A percentile compares a stretch with the other conserved stretches of the same genome.
These are phyloP conservation scores for Umimayanthus chanpuru DNA, from an alignment of 92 coral and sea anemone genomes.

Conservation along the genomic window DNA sequence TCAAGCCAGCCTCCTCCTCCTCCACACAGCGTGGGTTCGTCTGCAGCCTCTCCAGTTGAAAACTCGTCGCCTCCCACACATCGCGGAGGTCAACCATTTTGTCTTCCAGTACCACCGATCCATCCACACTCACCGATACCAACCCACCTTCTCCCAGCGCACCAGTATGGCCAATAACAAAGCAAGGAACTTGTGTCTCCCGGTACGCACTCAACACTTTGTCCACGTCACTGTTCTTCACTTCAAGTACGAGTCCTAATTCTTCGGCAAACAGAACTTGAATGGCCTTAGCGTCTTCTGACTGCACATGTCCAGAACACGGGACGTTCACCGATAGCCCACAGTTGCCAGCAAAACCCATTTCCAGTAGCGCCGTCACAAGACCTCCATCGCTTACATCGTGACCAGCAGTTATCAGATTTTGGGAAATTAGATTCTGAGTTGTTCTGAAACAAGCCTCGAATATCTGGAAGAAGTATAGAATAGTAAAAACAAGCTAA, in stretches of 20 bases:
- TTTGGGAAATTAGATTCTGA: slow-evolving; percentile 76
- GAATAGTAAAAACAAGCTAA: background rate
- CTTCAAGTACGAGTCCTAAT: slow-evolving; percentile 89
- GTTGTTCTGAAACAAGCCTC: slow-evolving; percentile 79
- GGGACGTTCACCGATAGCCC: slow-evolving; percentile 75
- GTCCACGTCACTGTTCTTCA: slow-evolving; percentile 65
- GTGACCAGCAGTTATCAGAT: slow-evolving; percentile 82
- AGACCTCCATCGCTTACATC: slow-evolving; percentile 97
- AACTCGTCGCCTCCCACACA: slow-evolving; percentile 97
- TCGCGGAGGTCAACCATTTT: slow-evolving; percentile 92
- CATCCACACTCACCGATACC: slow-evolving; percentile 75
- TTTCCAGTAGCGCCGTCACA: slow-evolving; percentile 83
- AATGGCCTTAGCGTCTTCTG: slow-evolving; percentile 56
- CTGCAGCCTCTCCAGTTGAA: slow-evolving; percentile 90
- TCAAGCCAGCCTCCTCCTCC: slow-evolving; percentile 80
- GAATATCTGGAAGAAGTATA: slow-evolving; percentile 63
- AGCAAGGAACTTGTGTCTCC: slow-evolving; percentile 66
- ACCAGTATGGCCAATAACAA: slow-evolving; percentile 74
- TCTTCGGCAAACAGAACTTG: slow-evolving; percentile 90
- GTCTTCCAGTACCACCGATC: slow-evolving; percentile 74
- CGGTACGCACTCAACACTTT: slow-evolving; percentile 63
- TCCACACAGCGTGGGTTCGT: slow-evolving; percentile 90
- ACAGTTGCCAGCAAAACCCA: slow-evolving; percentile 97
- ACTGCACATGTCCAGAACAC: slow-evolving; percentile 33
- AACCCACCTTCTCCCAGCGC: slow-evolving; percentile 70